These are phyloP conservation scores for Gila robusta DNA, from an alignment of 2,797 vertebrate species.

Conservation along the genomic window DNA sequence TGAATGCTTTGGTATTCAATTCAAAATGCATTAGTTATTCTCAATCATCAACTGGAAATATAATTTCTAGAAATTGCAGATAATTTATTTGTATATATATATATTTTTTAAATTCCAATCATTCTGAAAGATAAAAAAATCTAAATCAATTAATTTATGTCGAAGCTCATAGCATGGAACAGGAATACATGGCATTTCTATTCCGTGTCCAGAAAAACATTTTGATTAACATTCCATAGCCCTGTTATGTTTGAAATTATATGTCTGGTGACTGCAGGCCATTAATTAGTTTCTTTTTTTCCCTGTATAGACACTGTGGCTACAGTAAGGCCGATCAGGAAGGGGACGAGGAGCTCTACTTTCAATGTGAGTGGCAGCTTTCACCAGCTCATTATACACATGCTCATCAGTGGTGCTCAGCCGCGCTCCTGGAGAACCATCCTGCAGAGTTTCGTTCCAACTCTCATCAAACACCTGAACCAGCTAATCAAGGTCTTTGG, in stretches of 20 bases:
- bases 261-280: conserved; percentile 12
- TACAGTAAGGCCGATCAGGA: conserved; percentile 99
- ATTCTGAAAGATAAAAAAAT: conserved; percentile 28
- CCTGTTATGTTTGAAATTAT: conserved; percentile 46
- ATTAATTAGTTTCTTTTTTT: conserved; percentile 40
- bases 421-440: conserved; percentile 18
- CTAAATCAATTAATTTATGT: conserved; percentile 19
- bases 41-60: neutral
- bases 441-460: conserved; percentile 44
- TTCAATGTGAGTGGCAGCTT: conserved; percentile 96
- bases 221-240: neutral
- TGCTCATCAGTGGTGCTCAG: conserved; percentile 31
- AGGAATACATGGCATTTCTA: conserved; percentile 25
- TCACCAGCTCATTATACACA: conserved; percentile 66
- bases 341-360: conserved; percentile 99
- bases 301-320: conserved; percentile 89
- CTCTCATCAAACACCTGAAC: conserved; percentile 52
- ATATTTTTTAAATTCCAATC: neutral
- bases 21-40: conserved; percentile 21
- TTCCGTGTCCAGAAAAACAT: conserved; percentile 12
- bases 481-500: conserved; percentile 43
- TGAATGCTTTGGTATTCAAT: conserved; percentile 34
- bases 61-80: conserved; percentile 11
- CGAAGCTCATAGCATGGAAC: neutral
- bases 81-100: neutral